Conservation (phyloP, 2,797 vertebrate species). For the Danio kyathit region DNA sequence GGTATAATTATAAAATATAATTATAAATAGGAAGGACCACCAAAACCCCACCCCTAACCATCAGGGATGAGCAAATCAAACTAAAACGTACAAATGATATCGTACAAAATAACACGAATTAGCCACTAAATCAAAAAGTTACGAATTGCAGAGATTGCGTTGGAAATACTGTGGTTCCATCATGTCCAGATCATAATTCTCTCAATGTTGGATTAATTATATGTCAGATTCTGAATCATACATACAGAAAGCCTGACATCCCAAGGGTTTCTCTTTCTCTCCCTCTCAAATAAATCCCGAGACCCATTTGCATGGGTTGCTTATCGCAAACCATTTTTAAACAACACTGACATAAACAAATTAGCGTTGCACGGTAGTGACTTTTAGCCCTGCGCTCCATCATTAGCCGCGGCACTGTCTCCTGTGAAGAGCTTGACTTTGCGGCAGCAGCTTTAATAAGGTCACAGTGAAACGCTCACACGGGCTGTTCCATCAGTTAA, state of each 20-base stretch:
- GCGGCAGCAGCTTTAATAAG: conserved; percentile 51
- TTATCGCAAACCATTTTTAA: conserved; percentile 32
- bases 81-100: no score
- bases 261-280: not conserved
- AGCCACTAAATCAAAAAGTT: no score
- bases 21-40: no score
- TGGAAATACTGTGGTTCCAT: not conserved
- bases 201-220: not conserved
- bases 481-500: conserved; percentile 50
- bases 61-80: no score
- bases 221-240: not conserved
- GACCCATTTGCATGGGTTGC: conserved; percentile 28
- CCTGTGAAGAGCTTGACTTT: conserved; percentile 48
- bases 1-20: no score
- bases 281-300: conserved; percentile 11
- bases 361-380: not conserved
- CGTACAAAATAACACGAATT: no score
- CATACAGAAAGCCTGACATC: no score
- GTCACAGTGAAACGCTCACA: conserved; percentile 49
- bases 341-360: conserved; percentile 44
- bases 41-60: no score
- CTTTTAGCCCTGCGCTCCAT: conserved; percentile 25
- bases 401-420: conserved; percentile 25
- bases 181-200: not conserved
- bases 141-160: no score